These are phyloP conservation scores for Trissonchulus sp. DNA, from an alignment of 2,888 invertebrate genomes.

Conservation along the genomic window DNA sequence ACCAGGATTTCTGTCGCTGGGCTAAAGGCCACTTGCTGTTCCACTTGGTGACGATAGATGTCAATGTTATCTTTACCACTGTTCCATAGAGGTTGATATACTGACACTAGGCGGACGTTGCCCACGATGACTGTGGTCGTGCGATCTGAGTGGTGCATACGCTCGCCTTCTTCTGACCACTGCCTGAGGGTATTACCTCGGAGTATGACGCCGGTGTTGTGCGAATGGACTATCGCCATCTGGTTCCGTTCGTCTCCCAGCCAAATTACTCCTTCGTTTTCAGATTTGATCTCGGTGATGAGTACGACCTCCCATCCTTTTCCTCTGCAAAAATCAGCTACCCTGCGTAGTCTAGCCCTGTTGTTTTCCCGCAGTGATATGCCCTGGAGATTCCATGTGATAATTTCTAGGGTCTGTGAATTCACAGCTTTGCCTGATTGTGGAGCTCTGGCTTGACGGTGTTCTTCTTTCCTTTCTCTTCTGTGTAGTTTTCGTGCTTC, in stretches of 20 bases:
- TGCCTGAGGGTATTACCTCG: background rate
- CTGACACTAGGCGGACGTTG: slow-evolving; percentile 12
- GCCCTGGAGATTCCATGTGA: slow-evolving; percentile 19
- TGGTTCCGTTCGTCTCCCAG: background rate
- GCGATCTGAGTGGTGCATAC: background rate
- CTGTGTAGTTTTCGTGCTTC: too few relatives aligned
- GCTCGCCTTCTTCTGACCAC: background rate
- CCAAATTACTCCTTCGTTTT: slow-evolving; percentile 1
- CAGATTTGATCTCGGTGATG: background rate
- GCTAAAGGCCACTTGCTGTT: slow-evolving; percentile 16
- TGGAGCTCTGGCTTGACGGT: too few relatives aligned
- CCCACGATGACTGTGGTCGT: slow-evolving; percentile 14
- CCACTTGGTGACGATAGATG: background rate
- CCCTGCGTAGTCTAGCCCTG: background rate
- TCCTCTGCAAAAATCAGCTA: background rate
- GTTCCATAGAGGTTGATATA: slow-evolving; percentile 17
- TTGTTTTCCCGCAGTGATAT: background rate
- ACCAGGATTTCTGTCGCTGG: background rate
- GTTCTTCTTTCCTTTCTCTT: too few relatives aligned
- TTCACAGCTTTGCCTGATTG: too few relatives aligned
- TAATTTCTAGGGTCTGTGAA: too few relatives aligned
- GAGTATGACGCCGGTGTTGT: background rate
- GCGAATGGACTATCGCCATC: background rate
- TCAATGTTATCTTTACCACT: background rate
- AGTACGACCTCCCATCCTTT: slow-evolving; percentile 15